Base-by-base conservation (phyloP, 2,888 invertebrate genomes). In the Lasioglossum villosulum region DNA sequence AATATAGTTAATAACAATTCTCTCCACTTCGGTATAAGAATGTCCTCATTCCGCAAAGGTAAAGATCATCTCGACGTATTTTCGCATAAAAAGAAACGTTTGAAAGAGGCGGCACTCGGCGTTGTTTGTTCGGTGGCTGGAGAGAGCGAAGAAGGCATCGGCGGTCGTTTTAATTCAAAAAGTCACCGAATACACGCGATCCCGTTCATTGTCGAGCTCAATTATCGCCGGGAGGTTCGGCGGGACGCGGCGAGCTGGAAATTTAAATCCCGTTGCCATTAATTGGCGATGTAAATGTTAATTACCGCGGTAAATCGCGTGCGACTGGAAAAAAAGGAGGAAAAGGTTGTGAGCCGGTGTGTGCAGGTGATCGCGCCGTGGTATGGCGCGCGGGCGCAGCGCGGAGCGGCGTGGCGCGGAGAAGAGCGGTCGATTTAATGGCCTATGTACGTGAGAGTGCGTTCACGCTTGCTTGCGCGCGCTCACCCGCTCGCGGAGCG, bases 271-370 rank as follows among this genome's bases (percentile, higher is more conserved):
- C 75, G 73, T 68, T 59, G 72, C 56, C 78, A 59, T 75, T 84
- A 82, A 85, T 85, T 42, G 77, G 45, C 79, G 63, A 76, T 59
- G 73, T 74, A 82, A 79, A 76, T 77, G 86, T 86, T 86, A 82
- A 86, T 85, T 74, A 77, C 42, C 82, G 76, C 63, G 83, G 68
- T 72, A 78, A 80, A 86, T 86, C 77, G 86, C 78, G 78, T 34
- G 76, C 66, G 85, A 72, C 75, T 63, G 52, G 73, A 1, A n/a
- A 42, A 42, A 42, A 19, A 59, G 4, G 30, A 23, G 48, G 34
- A 71, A 71, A 39, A 27, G 71, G 56, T 48, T n/a, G 56, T 3
- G 52, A 39, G 42, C 56, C 71, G 68, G 48, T 30, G 78, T 52
- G 52, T 0, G 52, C 78, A 71, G 73, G 56, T 82, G 78, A 85